Base-by-base conservation (phyloP, 2,888 invertebrate species). In the Carterocephalus palaemon region DNA sequence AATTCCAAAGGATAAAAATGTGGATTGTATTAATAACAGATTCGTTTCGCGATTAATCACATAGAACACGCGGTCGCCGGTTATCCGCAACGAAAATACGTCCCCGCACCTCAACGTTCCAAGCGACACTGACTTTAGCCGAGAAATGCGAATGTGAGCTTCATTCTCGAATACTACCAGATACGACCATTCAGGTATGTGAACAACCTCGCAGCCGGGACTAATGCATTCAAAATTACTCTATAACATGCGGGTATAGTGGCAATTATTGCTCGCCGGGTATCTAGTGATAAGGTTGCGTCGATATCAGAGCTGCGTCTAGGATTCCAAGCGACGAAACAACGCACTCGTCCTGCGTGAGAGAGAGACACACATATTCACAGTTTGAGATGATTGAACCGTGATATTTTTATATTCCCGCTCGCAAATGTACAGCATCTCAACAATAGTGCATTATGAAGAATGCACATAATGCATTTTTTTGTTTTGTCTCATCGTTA, bases 271-370 rank as follows among this genome's bases (percentile, higher is more conserved):
- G 61, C 47, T 48, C 57, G 56, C 49, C 45, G 15, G 9, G 36
- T 33, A 39, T 36, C 43, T 54, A 70, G 64, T 84, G 84, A 84
- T 85, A 85, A 83, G 79, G 70, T 75, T 76, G 78, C 82, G 84
- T 85, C 85, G 83, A 85, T 85, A 85, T 81, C 83, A 83, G 69
- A 73, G 74, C 79, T 77, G 73, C 70, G 84, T 82, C 85, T 84
- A 82, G 83, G 80, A 82, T 75, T 65, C 68, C 66, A 70, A 67
- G 57, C 56, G 72, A 81, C 34, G 78, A 65, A 79, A 75, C 46
- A 43, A 64, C 39, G 8, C 48, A 34, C 54, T 48, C 32, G 45
- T 46, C 37, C 10, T 20, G 10, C 22, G 53, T 8, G 64, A 77
- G 52, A 55, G 66, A 54, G 81, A 79, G 24, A 46, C 56, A 40